Evolutionary conservation across 2,888 invertebrate genomes (phyloP).

Genomic region (Unio pictorum): DNA sequence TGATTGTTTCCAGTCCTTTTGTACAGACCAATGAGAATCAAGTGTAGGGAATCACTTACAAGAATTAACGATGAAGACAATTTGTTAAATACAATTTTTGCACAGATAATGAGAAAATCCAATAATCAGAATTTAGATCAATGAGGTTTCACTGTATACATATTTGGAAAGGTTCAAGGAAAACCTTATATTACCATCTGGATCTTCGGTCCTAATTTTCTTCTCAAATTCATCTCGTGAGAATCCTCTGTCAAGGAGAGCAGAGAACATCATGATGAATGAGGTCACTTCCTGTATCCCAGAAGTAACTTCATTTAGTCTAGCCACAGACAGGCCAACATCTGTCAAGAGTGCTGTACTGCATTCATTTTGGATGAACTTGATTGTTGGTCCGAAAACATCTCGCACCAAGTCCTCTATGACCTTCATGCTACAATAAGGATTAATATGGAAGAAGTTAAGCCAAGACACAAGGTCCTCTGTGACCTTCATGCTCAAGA

Average conservation of each 20-base stretch:
- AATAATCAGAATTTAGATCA: too few relatives aligned
- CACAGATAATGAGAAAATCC: too few relatives aligned
- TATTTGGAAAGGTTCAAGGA: too few relatives aligned
- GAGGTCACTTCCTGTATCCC: constrained; percentile 63
- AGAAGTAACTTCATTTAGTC: constrained; percentile 43
- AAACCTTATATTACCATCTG: constrained; percentile 37
- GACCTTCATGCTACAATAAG: constrained; percentile 57
- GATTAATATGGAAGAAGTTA: too few relatives aligned
- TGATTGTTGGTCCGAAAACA: constrained; percentile 62
- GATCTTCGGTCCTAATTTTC: constrained; percentile 42
- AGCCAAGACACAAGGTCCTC: too few relatives aligned
- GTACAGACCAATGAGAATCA: too few relatives aligned
- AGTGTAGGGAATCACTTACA: too few relatives aligned
- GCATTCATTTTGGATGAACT: constrained; percentile 60
- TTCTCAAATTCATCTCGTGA: constrained; percentile 64
- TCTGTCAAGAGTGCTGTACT: constrained; percentile 54
- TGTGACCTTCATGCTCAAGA: constrained; percentile 38
- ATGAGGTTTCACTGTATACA: too few relatives aligned
- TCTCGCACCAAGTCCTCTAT: constrained; percentile 61
- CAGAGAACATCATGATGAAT: constrained; percentile 63
- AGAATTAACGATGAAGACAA: too few relatives aligned
- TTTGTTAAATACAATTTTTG: too few relatives aligned
- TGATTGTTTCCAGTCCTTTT: too few relatives aligned
- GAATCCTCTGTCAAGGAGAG: constrained; percentile 60
- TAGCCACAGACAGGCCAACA: constrained; percentile 32